phyloP scores from a whole-genome alignment of 2,797 vertebrate species.

The Sebastes taczanowskii region DNA sequence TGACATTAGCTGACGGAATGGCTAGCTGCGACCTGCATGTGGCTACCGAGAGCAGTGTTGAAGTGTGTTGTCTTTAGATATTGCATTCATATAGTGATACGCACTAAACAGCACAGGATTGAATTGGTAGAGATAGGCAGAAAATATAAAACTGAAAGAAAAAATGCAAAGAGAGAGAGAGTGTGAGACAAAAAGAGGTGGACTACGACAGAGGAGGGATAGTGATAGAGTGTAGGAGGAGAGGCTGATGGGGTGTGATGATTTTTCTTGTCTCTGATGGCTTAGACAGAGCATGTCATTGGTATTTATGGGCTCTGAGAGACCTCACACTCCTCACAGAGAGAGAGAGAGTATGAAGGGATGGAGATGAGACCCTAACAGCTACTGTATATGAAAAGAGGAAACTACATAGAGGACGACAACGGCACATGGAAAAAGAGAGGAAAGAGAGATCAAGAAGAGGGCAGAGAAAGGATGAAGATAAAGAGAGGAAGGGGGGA shows the following conservation, averaged over 20 bases:
- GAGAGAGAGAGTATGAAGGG: conserved; percentile 6
- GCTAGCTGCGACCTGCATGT: neutral
- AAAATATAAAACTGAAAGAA: neutral
- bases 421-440: neutral
- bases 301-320: conserved; percentile 44
- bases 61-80: neutral
- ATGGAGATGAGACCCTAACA: conserved; percentile 13
- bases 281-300: conserved; percentile 42
- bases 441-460: neutral
- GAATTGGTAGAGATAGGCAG: neutral
- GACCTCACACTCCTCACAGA: conserved; percentile 10
- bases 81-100: neutral
- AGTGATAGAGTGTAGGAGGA: conserved; percentile 39
- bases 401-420: neutral
- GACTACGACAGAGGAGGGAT: conserved; percentile 1
- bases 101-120: neutral
- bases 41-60: neutral
- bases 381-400: neutral
- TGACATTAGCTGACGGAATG: neutral
- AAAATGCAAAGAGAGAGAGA: neutral
- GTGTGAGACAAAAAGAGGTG: neutral
- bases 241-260: conserved; percentile 42
- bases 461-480: neutral
- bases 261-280: conserved; percentile 44
- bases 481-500: neutral